phyloP scores from a whole-genome alignment of 2,888 invertebrate genomes.

The Drosophila flavopinicola region DNA sequence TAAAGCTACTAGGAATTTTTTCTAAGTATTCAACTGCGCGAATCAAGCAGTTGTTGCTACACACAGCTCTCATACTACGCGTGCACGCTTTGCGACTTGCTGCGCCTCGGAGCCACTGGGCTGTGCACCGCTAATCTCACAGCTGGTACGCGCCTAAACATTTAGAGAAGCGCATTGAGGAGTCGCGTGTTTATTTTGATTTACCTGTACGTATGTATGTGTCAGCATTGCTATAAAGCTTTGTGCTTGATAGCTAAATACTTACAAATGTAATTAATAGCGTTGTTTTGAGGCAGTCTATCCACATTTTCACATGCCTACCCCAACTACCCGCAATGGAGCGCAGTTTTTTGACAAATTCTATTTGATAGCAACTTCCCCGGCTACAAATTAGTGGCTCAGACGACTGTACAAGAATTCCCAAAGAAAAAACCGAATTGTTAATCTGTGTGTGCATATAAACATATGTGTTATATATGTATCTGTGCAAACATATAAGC shows the following conservation, averaged over 20 bases:
- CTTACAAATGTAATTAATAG: background rate
- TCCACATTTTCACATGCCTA: constrained; percentile 4
- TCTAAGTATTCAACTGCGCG: too few species aligned
- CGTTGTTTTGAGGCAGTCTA: constrained; percentile 11
- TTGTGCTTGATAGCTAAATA: constrained; percentile 1
- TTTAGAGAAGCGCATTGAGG: constrained; percentile 36
- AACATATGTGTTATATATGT: constrained; percentile 50
- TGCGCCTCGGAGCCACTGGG: too few species aligned
- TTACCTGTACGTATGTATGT: background rate
- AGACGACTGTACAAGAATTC: constrained; percentile 57
- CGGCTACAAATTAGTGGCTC: constrained; percentile 83
- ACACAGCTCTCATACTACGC: too few species aligned
- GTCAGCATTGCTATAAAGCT: background rate
- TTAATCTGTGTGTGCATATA: constrained; percentile 59
- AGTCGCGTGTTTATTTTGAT: constrained; percentile 16
- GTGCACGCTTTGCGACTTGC: too few species aligned
- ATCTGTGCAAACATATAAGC: constrained; percentile 43
- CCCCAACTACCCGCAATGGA: constrained; percentile 27
- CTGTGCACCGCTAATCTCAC: constrained; percentile 11
- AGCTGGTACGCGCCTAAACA: constrained; percentile 8
- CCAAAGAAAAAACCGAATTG: constrained; percentile 27
- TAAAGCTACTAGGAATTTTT: too few species aligned
- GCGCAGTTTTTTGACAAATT: constrained; percentile 76
- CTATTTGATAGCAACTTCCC: constrained; percentile 84
- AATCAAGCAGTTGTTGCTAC: too few species aligned